phyloP scores from a whole-genome alignment of 37 sponge, comb jelly and placozoan species.

The Ephydatia muelleri region DNA sequence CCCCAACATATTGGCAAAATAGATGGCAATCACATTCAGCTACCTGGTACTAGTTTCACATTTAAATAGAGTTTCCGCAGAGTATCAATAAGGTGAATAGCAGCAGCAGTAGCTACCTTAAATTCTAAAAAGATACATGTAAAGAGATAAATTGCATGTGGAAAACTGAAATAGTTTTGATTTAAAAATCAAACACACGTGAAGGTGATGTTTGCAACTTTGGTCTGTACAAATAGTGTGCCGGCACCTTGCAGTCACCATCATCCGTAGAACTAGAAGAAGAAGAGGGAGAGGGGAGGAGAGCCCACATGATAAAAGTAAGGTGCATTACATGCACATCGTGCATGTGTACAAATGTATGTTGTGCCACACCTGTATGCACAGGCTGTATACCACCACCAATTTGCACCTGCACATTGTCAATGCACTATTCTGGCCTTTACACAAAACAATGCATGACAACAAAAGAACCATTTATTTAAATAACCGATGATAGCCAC shows the following conservation, averaged over 20 bases:
- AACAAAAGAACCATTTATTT: too few relatives aligned
- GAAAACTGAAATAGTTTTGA: background rate
- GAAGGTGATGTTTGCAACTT: background rate
- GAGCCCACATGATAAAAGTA: too few relatives aligned
- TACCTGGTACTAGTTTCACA: background rate
- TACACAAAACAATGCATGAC: background rate
- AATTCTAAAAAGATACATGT: background rate
- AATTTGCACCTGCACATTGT: too few relatives aligned
- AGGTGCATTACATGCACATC: background rate
- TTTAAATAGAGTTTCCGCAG: background rate
- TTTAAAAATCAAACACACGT: background rate
- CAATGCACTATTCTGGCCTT: background rate
- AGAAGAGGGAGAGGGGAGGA: background rate
- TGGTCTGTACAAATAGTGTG: background rate
- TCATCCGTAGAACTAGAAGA: background rate
- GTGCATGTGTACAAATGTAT: background rate
- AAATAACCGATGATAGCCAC: too few relatives aligned
- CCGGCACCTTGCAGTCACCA: background rate
- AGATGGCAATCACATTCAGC: too few relatives aligned
- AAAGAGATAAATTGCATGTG: background rate
- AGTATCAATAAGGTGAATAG: background rate
- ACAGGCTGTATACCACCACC: too few relatives aligned
- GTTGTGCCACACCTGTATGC: too few relatives aligned
- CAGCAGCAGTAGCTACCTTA: background rate
- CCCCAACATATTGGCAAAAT: background rate